Evolutionary conservation across 2,888 invertebrate genomes (phyloP).

Genomic region (Eristalis pertinax): DNA sequence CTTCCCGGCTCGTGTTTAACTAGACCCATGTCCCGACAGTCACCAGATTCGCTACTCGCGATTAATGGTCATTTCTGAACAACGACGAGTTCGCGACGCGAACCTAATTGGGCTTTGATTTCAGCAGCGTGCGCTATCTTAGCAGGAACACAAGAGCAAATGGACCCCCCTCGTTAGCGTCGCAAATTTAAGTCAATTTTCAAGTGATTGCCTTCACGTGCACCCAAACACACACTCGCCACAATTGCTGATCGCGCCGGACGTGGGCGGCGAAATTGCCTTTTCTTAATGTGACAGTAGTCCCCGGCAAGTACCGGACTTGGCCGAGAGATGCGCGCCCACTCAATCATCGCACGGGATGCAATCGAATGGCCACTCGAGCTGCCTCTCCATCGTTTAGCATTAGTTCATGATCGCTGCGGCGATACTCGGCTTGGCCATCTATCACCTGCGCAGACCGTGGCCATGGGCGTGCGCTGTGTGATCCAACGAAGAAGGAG

Average conservation of each 20-base stretch:
- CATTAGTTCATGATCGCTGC: slow-evolving; percentile 2
- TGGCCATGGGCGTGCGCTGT: not conserved
- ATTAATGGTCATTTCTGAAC: too few relatives aligned
- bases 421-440: slow-evolving; percentile 5
- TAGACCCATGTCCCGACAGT: too few relatives aligned
- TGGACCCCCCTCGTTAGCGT: too few relatives aligned
- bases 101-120: not conserved
- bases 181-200: not conserved
- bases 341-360: slow-evolving; percentile 21
- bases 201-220: slow-evolving; percentile 12
- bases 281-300: slow-evolving; percentile 21
- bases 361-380: not conserved
- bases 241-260: slow-evolving; percentile 5
- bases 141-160: not conserved
- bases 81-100: not conserved
- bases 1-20: too few relatives aligned
- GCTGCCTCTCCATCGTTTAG: slow-evolving; percentile 5
- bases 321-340: slow-evolving; percentile 5
- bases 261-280: slow-evolving; percentile 10
- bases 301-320: slow-evolving; percentile 1
- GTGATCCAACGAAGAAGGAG: not conserved
- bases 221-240: not conserved
- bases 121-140: not conserved
- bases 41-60: too few relatives aligned
- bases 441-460: slow-evolving; percentile 27